These are phyloP conservation scores for Polyodon spathula DNA, from an alignment of 2,113 vertebrate species.

Conservation along the genomic window DNA sequence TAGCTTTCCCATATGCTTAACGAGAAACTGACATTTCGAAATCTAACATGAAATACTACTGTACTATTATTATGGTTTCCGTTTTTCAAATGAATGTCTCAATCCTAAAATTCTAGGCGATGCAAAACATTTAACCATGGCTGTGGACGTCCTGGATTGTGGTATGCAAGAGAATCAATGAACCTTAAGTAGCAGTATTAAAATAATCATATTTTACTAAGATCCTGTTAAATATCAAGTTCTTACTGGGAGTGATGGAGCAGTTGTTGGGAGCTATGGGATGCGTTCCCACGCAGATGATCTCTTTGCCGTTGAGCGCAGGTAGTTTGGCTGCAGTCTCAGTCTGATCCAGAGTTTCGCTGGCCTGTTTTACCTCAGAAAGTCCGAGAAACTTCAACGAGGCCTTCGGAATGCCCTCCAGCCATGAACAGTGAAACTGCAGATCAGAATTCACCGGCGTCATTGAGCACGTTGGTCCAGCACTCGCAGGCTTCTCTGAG, in stretches of 20 bases:
- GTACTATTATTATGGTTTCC: no score
- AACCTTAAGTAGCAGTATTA: no score
- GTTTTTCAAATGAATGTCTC: no score
- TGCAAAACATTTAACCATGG: no score
- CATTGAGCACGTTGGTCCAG: conserved; percentile 36
- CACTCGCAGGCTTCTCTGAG: conserved; percentile 33
- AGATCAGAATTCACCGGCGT: conserved; percentile 18
- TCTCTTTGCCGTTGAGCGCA: conserved; percentile 23
- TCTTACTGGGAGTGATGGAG: conserved; percentile 38
- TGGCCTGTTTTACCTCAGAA: conserved; percentile 17
- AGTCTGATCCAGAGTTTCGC: conserved; percentile 27
- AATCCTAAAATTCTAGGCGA: no score
- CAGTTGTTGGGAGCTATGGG: conserved; percentile 23
- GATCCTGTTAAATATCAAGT: no score
- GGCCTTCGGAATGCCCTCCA: conserved; percentile 35
- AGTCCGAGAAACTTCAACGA: conserved; percentile 37
- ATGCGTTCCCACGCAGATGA: conserved; percentile 36
- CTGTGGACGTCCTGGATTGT: no score
- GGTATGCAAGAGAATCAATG: no score
- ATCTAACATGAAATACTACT: no score
- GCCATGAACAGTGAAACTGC: conserved; percentile 42
- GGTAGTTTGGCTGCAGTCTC: conserved; percentile 3
- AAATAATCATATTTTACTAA: no score
- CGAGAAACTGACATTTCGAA: no score
- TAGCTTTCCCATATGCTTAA: no score